These are phyloP conservation scores for Xylocampa areola DNA, from an alignment of 2,888 invertebrate genomes.

Conservation along the genomic window DNA sequence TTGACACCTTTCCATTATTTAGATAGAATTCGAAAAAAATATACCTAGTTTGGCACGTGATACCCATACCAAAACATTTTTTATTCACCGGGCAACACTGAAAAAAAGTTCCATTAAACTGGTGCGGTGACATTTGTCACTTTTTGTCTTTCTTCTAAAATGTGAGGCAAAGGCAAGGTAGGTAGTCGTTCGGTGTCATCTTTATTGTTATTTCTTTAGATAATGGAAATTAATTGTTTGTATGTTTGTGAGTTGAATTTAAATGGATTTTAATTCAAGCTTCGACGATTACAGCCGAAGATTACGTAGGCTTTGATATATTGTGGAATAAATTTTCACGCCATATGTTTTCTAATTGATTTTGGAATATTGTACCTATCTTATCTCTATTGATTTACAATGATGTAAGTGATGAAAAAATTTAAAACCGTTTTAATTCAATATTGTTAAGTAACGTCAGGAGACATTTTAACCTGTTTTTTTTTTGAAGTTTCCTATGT, in stretches of 20 bases:
- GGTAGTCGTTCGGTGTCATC: slow-evolving; percentile 49
- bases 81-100: slow-evolving; percentile 33
- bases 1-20: slow-evolving; percentile 20
- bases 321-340: slow-evolving; percentile 23
- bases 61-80: slow-evolving; percentile 32
- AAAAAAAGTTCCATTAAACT: slow-evolving; percentile 34
- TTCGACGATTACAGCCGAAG: slow-evolving; percentile 25
- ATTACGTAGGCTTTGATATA: slow-evolving; percentile 38
- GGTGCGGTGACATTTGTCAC: slow-evolving; percentile 44
- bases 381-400: slow-evolving; percentile 18
- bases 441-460: neutral
- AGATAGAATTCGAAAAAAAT: slow-evolving; percentile 12
- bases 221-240: slow-evolving; percentile 58
- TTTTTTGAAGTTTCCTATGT: neutral
- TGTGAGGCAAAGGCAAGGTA: slow-evolving; percentile 32
- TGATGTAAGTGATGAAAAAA: neutral
- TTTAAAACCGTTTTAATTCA: neutral
- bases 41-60: slow-evolving; percentile 49
- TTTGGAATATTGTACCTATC: slow-evolving; percentile 8
- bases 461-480: neutral
- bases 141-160: slow-evolving; percentile 40
- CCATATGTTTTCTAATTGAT: slow-evolving; percentile 2
- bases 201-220: slow-evolving; percentile 59
- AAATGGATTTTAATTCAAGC: slow-evolving; percentile 45
- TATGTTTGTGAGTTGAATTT: slow-evolving; percentile 50